Evolutionary conservation across 2,888 invertebrate genomes (phyloP).

Genomic region (Labia minor): DNA sequence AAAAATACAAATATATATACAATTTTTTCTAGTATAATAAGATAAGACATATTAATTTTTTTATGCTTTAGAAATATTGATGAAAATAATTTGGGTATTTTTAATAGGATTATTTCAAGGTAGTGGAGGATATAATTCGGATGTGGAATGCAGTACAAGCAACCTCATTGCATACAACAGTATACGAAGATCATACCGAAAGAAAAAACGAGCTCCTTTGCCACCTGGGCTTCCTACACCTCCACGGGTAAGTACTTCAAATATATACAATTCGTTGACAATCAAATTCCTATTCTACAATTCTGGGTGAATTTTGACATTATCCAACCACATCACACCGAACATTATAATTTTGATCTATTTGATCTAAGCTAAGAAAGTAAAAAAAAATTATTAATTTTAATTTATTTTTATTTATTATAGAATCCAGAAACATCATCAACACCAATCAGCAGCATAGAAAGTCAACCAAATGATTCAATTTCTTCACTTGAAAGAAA

Average conservation of each 20-base stretch:
- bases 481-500: background rate
- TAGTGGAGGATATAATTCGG: background rate
- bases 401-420: background rate
- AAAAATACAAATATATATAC: no score
- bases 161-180: background rate
- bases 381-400: no score
- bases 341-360: no score
- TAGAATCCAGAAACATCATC: background rate
- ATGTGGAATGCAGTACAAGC: background rate
- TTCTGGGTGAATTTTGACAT: no score
- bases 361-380: no score
- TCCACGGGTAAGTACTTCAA: background rate
- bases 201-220: background rate
- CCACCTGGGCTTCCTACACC: background rate
- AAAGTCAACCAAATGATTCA: background rate
- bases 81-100: no score
- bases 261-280: background rate
- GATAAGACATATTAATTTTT: no score
- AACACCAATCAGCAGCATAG: background rate
- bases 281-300: no score
- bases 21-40: no score
- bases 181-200: background rate
- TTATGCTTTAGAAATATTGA: no score
- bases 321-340: no score
- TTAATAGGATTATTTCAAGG: background rate